These are phyloP conservation scores for Elaphurus davidianus DNA, from an alignment of 2,113 vertebrate species.

Conservation along the genomic window DNA sequence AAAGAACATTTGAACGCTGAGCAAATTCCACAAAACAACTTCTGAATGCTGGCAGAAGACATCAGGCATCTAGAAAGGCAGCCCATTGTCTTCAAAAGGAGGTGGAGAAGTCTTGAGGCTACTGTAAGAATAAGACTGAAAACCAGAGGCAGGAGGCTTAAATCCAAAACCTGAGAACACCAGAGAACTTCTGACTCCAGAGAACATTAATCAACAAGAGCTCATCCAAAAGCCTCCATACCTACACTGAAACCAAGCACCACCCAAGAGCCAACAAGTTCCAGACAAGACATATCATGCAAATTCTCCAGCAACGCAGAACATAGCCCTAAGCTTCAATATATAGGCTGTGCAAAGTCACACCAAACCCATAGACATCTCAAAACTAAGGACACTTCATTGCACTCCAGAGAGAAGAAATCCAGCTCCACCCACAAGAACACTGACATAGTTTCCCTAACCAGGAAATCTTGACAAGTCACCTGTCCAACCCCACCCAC, in stretches of 20 bases:
- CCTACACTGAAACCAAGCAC: neutral
- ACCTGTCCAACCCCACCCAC: neutral
- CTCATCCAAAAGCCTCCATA: neutral
- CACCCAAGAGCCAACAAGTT: neutral
- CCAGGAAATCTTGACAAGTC: neutral
- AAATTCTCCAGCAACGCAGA: neutral
- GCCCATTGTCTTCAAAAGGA: neutral
- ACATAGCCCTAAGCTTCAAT: neutral
- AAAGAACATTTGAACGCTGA: neutral
- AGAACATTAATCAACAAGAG: neutral
- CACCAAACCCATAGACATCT: neutral
- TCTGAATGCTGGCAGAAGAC: neutral
- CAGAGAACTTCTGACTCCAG: neutral
- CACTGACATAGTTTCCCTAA: neutral
- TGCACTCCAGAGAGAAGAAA: neutral
- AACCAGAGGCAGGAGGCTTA: neutral
- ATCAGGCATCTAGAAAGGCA: neutral
- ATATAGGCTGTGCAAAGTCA: neutral
- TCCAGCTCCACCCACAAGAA: neutral
- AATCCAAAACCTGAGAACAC: neutral
- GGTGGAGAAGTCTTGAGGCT: neutral
- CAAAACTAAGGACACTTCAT: neutral
- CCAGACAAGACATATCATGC: neutral
- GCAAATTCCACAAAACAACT: neutral
- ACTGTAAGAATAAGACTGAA: neutral